phyloP scores from a whole-genome alignment of 2,888 invertebrate species.

The Diplolepis rosae region DNA sequence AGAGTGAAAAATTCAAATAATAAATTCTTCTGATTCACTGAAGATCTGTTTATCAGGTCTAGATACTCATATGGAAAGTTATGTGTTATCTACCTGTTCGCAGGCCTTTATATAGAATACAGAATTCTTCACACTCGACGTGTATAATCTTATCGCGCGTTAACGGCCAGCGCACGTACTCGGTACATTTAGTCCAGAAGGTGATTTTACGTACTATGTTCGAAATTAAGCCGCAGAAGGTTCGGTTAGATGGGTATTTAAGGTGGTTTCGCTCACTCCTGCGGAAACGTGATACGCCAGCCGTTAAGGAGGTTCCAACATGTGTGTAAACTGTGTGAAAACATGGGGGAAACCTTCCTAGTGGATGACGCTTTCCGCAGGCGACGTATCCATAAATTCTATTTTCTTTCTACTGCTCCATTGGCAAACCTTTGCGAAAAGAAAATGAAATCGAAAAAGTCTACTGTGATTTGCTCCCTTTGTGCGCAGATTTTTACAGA shows the following conservation, averaged over 20 bases:
- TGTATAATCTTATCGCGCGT: conserved; percentile 51
- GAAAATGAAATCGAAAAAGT: conserved; percentile 20
- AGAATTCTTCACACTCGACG: conserved; percentile 57
- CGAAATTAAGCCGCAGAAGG: conserved; percentile 43
- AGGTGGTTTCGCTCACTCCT: conserved; percentile 62
- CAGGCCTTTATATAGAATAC: conserved; percentile 52
- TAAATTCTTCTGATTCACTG: conserved; percentile 33
- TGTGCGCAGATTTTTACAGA: conserved; percentile 33
- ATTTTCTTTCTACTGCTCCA: conserved; percentile 34
- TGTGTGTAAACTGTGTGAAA: not conserved
- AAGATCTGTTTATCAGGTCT: conserved; percentile 25
- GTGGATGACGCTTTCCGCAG: conserved; percentile 22
- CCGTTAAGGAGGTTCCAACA: conserved; percentile 1
- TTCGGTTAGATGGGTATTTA: conserved; percentile 59
- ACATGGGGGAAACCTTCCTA: not conserved
- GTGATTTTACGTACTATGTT: conserved; percentile 52
- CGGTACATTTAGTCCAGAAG: conserved; percentile 54
- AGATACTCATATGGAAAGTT: not conserved
- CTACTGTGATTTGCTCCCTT: conserved; percentile 28
- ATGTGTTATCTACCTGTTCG: conserved; percentile 48
- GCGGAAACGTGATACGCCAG: conserved; percentile 69
- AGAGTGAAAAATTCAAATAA: conserved; percentile 40
- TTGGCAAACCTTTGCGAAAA: conserved; percentile 16
- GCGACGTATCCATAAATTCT: conserved; percentile 33
- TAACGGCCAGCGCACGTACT: conserved; percentile 37